phyloP scores from a whole-genome alignment of 2,888 invertebrate species.

The Troides oblongomaculatus region DNA sequence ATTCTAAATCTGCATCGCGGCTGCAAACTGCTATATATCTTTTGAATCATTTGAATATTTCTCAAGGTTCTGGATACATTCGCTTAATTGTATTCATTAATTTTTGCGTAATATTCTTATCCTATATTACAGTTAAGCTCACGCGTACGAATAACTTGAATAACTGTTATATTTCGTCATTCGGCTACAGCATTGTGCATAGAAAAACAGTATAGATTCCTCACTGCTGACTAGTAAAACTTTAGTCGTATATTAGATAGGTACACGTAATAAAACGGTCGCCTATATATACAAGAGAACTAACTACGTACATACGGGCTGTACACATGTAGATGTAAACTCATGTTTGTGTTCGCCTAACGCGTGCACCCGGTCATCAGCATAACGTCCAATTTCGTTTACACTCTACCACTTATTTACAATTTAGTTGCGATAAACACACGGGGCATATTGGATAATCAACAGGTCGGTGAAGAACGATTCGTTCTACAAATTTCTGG shows the following conservation, averaged over 20 bases:
- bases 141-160: neutral
- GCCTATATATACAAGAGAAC: slow-evolving; percentile 32
- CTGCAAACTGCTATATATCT: neutral
- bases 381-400: slow-evolving; percentile 43
- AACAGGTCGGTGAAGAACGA: slow-evolving; percentile 41
- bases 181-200: slow-evolving; percentile 3
- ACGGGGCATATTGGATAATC: slow-evolving; percentile 42
- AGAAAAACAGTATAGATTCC: slow-evolving; percentile 16
- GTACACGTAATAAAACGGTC: slow-evolving; percentile 37
- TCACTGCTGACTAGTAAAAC: slow-evolving; percentile 21
- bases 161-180: slow-evolving; percentile 11
- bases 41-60: neutral
- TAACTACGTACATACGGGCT: slow-evolving; percentile 39
- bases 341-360: slow-evolving; percentile 40
- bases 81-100: neutral
- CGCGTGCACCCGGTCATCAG: slow-evolving; percentile 43
- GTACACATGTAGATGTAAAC: slow-evolving; percentile 32
- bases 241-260: slow-evolving; percentile 32
- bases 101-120: neutral
- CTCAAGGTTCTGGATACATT: neutral
- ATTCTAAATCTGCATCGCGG: neutral
- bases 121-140: neutral
- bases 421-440: slow-evolving; percentile 29
- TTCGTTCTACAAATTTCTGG: slow-evolving; percentile 39
- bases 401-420: slow-evolving; percentile 36